Evolutionary conservation across 2,888 invertebrate genomes (phyloP), one percentile per base, ranked within the genome.

Genomic region (Polietes domitor): DNA sequence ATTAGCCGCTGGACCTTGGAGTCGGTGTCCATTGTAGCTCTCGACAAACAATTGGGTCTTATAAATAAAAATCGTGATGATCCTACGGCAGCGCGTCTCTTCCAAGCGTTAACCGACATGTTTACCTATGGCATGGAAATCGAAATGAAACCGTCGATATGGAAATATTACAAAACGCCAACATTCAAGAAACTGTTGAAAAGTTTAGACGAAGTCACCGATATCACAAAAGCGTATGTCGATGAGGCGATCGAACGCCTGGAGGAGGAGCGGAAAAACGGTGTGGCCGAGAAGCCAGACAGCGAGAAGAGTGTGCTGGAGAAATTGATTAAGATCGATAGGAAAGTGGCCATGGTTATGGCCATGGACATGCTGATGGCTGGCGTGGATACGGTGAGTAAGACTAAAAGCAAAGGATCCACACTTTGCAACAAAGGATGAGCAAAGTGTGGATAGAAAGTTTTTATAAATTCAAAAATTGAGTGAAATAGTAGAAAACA

Each of bases 321-420:
- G 89, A 94, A 94, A 87, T 89, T 96, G 10, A 89, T 95, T 26
- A 93, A 93, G 61, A 93, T 94, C 21, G 94, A 95, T 86, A 93
- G 94, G 85, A 93, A 93, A 88, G 93, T 95, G 9, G 96, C 95
- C 0, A 89, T 93, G 6, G 93, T 94, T 82, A 96, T 96, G 95
- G 94, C 94, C 0, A 93, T 94, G 88, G 96, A 96, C 89, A 94
- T 96, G 95, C 87, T 96, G 7, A 92, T 94, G 80, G 96, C 95
- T 55, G 96, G 96, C 77, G 94, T 96, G 24, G 96, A 96, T 89
- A 95, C 96, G 76, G 96, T 97, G 92, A 92, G 85, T 0, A 28
- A 26, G n/a, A n/a, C n/a, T 9, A 47, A 47, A n/a, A n/a, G n/a
- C n/a, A n/a, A n/a, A n/a, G n/a, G n/a, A n/a, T n/a, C n/a, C n/a